Conservation (phyloP, 2,797 vertebrate species). For the Halcyon leucocephala region DNA sequence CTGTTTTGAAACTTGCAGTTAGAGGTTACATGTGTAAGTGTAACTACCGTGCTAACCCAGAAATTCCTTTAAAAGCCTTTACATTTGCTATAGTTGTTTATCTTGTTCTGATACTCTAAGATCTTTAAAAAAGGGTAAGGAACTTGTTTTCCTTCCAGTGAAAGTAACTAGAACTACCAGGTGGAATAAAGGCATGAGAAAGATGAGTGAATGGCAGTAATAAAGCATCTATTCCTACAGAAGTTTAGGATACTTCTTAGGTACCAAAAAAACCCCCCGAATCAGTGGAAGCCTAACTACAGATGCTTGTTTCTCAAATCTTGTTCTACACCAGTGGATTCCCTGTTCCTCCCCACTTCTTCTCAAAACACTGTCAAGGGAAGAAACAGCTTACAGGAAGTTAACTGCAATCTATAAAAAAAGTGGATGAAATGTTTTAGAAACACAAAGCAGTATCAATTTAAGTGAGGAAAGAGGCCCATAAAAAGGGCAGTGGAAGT, state of each 20-base stretch:
- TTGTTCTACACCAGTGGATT: neutral
- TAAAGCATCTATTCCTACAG: neutral
- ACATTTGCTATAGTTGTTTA: neutral
- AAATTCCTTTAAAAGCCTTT: neutral
- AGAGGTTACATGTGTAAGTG: neutral
- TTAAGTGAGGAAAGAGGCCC: neutral
- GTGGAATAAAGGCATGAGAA: neutral
- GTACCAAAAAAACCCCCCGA: neutral
- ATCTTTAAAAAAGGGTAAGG: neutral
- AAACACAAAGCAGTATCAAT: neutral
- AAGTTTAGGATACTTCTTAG: neutral
- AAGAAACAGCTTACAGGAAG: neutral
- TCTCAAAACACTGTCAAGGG: neutral
- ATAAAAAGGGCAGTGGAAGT: neutral
- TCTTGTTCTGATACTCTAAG: neutral
- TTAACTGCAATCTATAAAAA: neutral
- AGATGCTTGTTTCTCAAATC: neutral
- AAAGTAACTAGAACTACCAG: neutral
- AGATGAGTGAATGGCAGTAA: neutral
- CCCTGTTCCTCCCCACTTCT: neutral
- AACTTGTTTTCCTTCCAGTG: neutral
- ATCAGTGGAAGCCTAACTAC: neutral
- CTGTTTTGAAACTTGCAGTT: slow-evolving; percentile 75
- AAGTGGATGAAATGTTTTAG: neutral
- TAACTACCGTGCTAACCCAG: neutral